phyloP scores from a whole-genome alignment of 2,797 vertebrate genomes.

The Danio choprae region DNA sequence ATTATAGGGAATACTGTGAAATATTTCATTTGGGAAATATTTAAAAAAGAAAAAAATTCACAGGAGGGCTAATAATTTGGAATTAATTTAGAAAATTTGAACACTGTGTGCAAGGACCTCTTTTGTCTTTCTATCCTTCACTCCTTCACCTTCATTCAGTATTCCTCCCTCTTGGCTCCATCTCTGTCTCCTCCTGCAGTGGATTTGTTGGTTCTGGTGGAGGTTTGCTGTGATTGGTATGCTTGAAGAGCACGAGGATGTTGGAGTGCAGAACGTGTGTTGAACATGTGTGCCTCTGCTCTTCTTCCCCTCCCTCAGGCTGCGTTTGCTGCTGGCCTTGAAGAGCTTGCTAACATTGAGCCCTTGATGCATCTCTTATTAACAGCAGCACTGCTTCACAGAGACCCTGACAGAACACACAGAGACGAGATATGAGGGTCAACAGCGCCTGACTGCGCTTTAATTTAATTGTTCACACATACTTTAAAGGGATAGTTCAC shows the following conservation, averaged over 20 bases:
- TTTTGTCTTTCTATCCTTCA: background rate
- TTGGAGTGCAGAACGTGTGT: constrained; percentile 35
- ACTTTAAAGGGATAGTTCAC: too few relatives aligned
- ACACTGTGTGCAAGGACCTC: background rate
- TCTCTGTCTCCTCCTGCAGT: background rate
- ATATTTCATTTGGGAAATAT: too few relatives aligned
- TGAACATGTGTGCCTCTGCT: constrained; percentile 32
- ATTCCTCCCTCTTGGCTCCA: background rate
- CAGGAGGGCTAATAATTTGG: too few relatives aligned
- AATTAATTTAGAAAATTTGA: too few relatives aligned
- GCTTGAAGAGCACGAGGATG: constrained; percentile 30
- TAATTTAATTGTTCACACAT: background rate
- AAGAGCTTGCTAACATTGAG: constrained; percentile 11
- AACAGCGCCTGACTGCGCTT: background rate
- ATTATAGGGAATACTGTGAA: too few relatives aligned
- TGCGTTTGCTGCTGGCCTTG: constrained; percentile 14
- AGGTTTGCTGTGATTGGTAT: constrained; percentile 26
- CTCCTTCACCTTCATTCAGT: background rate
- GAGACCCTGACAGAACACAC: background rate
- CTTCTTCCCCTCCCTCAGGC: constrained; percentile 21
- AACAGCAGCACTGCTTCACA: background rate
- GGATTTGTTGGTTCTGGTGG: background rate
- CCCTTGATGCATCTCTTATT: constrained; percentile 5
- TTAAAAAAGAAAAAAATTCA: too few relatives aligned
- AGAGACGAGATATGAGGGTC: constrained; percentile 11